Base-by-base conservation (phyloP, 2,888 invertebrate genomes). In the Diabrotica balteata region DNA sequence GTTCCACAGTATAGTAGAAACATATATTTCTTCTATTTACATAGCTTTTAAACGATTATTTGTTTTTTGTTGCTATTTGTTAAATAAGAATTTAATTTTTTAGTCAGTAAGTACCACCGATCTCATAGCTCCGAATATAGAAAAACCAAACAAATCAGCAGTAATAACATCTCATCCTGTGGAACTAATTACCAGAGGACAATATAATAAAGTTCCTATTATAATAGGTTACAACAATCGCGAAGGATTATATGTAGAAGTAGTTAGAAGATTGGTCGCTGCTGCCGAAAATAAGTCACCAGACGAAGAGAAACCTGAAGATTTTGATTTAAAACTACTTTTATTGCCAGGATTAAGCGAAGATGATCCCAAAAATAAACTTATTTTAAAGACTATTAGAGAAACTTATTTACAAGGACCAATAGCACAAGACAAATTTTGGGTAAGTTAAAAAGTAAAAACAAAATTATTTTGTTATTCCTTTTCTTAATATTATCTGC, bases 161-260 rank as follows among this genome's bases (percentile, higher is more conserved):
- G 32, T 69, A 8, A 11, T 69, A 7, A 55, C 58, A 8, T 7
- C 58, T 8, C 43, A 42, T 9, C 59, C 69, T 7, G 49, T 17
- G 7, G 42, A 63, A 57, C 7, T 69, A 45, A 8, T 69, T 5
- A 17, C 10, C n/a, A 52, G 57, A 53, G 66, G 69, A 6, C 10
- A 63, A 47, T 82, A 79, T 70, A 79, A 76, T 45, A 76, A 80
- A 63, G 80, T 84, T 4, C 84, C 84, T 7, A 65, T 82, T 7
- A 75, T 84, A 42, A 77, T 82, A 58, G 82, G 83, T 6, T 82
- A 78, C 57, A 80, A 75, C 49, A 70, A 75, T 10, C 75, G 75
- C 58, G 84, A 84, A 76, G 82, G 82, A 46, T 69, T 81, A 59
- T 55, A 66, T n/a, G 11, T 64, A 7, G 57, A 52, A 46, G 46